Base-by-base conservation (phyloP, 1,140 invertebrate genomes). In the Acarapis woodi region DNA sequence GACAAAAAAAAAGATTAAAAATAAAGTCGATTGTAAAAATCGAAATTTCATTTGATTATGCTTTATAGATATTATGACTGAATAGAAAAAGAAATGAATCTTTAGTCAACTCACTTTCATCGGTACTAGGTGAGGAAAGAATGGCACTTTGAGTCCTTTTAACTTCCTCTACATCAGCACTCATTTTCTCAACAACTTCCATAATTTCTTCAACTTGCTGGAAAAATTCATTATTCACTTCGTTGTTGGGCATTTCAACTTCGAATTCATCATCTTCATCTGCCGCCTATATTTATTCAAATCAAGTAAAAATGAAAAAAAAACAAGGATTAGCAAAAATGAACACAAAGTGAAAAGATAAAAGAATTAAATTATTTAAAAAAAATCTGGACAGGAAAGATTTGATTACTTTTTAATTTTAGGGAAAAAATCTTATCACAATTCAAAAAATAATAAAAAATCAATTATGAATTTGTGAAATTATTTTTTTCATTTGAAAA, bases 141-240 rank as follows among this genome's bases (percentile, higher is more conserved):
- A 40, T 40, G 8, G 32, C 18, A 29, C 30, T 33, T 19, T 40
- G 39, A 18, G 33, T 35, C 26, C 26, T 34, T 23, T 40, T 40
- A 19, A 40, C 39, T 21, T 40, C 39, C 6, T 40, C 39, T 4
- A 40, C 39, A 20, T 35, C 32, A 9, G 22, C 19, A 20, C 28
- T 34, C 32, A 40, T 35, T 23, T 34, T 40, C 12, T 40, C 33
- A 18, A 40, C 26, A 14, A 22, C 21, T n/a, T 34, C 32, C 22
- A 29, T 35, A n/a, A 40, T 28, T 23, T 40, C 32, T 22, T 40
- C 39, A 8, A 37, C 36, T 29, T 37, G 36, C 21, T 31, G 26
- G 28, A 37, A 37, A 18, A 37, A 37, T 31, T 37, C 36, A 31
- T 29, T 31, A 19, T 37, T 37, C 23, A 31, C 22, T 15, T 37